These are phyloP conservation scores for Nebria brevicollis DNA, from an alignment of 2,888 invertebrate species.

Conservation along the genomic window DNA sequence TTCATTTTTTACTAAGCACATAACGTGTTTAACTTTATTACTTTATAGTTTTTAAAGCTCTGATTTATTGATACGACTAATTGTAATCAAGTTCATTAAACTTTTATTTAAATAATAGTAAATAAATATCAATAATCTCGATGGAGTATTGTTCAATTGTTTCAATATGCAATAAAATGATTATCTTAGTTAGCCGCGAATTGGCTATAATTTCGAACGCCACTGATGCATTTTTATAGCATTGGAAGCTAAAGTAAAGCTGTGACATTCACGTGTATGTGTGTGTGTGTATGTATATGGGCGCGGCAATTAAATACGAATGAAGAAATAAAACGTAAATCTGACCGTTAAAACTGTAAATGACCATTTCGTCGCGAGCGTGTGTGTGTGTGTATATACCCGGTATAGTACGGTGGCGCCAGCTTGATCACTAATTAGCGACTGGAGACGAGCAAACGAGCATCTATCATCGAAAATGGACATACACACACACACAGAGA, in stretches of 20 bases:
- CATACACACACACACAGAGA: not conserved
- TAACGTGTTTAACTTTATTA: not conserved
- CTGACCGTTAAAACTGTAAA: slow-evolving; percentile 46
- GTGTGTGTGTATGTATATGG: not conserved
- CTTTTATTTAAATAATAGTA: too few species aligned
- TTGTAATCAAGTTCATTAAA: too few species aligned
- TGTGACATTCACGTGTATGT: slow-evolving; percentile 10
- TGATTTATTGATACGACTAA: too few species aligned
- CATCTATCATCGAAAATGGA: slow-evolving; percentile 27
- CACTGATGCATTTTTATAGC: too few species aligned
- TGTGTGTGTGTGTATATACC: slow-evolving; percentile 24
- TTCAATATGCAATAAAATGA: too few species aligned
- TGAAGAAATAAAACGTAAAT: slow-evolving; percentile 47
- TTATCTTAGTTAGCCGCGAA: too few species aligned
- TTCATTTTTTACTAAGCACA: not conserved
- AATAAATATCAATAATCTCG: too few species aligned
- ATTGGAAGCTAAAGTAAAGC: not conserved
- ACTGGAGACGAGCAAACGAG: slow-evolving; percentile 32
- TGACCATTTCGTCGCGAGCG: slow-evolving; percentile 25
- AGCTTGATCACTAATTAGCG: slow-evolving; percentile 46
- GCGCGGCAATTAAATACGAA: slow-evolving; percentile 46
- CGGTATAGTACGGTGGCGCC: slow-evolving; percentile 24
- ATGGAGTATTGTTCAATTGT: too few species aligned
- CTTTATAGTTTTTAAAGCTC: too few species aligned
- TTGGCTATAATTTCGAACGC: too few species aligned